phyloP scores from a whole-genome alignment of 53 echinoderm and acorn worm genomes.

The Holothuria leucospilota region DNA sequence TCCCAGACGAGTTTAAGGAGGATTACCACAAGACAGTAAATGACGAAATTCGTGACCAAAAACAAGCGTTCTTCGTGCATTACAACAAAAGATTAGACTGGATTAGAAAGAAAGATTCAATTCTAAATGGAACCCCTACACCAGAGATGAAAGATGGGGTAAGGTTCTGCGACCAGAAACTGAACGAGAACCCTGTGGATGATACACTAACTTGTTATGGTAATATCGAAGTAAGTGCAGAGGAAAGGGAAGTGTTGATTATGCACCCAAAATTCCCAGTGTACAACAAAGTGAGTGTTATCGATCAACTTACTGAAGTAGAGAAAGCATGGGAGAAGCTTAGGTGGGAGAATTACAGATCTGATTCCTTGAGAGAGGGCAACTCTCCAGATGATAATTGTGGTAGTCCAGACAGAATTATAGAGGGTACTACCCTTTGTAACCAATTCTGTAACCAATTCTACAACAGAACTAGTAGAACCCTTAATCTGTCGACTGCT shows the following conservation, averaged over 20 bases:
- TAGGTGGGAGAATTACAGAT: constrained; percentile 1
- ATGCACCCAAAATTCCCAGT: constrained; percentile 22
- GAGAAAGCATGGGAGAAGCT: constrained; percentile 23
- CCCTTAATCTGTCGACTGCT: neutral
- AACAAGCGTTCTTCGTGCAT: too few species aligned
- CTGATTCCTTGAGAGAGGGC: neutral
- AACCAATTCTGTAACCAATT: too few species aligned
- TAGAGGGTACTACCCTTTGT: neutral
- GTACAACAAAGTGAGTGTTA: neutral
- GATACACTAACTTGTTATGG: neutral
- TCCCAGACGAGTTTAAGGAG: too few species aligned
- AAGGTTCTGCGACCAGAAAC: neutral
- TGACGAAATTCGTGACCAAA: too few species aligned
- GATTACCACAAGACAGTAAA: too few species aligned
- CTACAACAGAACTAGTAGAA: neutral
- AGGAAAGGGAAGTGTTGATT: neutral
- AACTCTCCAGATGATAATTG: neutral
- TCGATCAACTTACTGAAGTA: constrained; percentile 1
- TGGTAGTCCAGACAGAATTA: neutral
- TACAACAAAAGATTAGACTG: neutral
- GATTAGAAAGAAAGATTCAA: neutral
- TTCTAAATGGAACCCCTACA: neutral
- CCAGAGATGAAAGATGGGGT: constrained; percentile 1
- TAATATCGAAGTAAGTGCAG: neutral
- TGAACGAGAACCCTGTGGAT: too few species aligned